Percentiles rank a stretch among this genome's conserved stretches.
phyloP scores from a whole-genome alignment of 2,113 vertebrate species.

The Aix galericulata region DNA sequence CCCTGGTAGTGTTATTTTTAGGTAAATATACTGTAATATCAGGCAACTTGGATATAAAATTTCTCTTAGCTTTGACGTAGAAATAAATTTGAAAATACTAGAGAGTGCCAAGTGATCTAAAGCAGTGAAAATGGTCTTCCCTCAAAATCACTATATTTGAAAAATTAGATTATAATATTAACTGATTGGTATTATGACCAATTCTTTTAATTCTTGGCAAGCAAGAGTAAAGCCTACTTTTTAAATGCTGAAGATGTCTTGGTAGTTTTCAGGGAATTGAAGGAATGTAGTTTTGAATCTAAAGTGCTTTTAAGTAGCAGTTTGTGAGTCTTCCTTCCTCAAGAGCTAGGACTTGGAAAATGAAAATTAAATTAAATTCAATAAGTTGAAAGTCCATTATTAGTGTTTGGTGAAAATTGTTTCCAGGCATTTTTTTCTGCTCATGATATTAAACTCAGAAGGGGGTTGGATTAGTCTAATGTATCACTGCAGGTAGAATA shows the following conservation, averaged over 20 bases:
- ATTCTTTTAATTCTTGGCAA: neutral
- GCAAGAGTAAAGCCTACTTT: neutral
- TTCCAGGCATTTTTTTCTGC: neutral
- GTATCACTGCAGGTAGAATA: neutral
- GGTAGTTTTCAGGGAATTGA: neutral
- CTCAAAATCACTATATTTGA: neutral
- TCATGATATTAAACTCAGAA: neutral
- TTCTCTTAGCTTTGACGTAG: neutral
- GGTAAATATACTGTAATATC: neutral
- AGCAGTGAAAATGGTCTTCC: neutral
- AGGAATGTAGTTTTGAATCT: neutral
- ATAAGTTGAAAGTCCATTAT: neutral
- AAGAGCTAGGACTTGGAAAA: neutral
- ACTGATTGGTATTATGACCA: neutral
- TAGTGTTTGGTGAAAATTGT: neutral
- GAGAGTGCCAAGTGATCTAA: neutral
- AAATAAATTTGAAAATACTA: neutral
- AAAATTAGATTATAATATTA: neutral
- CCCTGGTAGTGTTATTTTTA: neutral
- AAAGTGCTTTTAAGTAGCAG: neutral
- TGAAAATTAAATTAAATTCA: neutral
- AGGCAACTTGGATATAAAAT: neutral
- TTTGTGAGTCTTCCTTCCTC: neutral
- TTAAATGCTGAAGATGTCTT: neutral
- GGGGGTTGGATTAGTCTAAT: neutral